Percentiles rank a stretch among this genome's conserved stretches.
Conservation (phyloP, 1,140 invertebrate species). For the Sinella curviseta region DNA sequence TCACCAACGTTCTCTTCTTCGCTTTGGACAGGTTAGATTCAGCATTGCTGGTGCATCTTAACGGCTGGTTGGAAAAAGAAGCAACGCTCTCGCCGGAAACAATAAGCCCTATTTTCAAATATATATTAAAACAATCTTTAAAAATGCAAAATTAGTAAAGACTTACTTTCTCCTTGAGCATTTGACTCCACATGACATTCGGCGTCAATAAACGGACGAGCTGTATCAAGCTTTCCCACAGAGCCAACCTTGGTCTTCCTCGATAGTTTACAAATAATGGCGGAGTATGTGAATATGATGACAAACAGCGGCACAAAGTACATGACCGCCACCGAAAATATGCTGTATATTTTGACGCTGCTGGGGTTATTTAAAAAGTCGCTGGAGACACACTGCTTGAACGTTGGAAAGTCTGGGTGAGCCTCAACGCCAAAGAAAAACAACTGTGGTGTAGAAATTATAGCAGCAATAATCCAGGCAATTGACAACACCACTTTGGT, state of each 20-base stretch:
- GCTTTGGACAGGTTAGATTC: constrained; percentile 78
- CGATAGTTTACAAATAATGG: neutral
- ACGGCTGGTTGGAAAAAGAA: constrained; percentile 61
- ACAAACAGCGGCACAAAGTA: too few species aligned
- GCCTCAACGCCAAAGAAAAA: too few species aligned
- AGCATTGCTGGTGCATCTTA: too few species aligned
- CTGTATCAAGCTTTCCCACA: neutral
- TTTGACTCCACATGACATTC: neutral
- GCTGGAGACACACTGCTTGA: too few species aligned
- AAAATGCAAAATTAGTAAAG: neutral
- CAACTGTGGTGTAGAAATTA: neutral
- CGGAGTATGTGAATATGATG: too few species aligned
- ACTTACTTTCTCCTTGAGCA: neutral
- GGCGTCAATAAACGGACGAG: neutral
- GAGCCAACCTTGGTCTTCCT: neutral
- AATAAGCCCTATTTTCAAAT: too few species aligned
- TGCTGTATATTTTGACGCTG: too few species aligned
- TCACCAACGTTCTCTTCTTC: constrained; percentile 83
- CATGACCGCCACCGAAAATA: too few species aligned
- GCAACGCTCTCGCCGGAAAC: neutral
- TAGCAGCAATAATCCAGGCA: neutral
- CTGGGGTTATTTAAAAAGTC: too few species aligned
- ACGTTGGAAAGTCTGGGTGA: neutral
- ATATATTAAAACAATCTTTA: too few species aligned
- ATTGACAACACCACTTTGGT: neutral